phyloP scores from a whole-genome alignment of 2,113 vertebrate species.

The Hystrix brachyura region DNA sequence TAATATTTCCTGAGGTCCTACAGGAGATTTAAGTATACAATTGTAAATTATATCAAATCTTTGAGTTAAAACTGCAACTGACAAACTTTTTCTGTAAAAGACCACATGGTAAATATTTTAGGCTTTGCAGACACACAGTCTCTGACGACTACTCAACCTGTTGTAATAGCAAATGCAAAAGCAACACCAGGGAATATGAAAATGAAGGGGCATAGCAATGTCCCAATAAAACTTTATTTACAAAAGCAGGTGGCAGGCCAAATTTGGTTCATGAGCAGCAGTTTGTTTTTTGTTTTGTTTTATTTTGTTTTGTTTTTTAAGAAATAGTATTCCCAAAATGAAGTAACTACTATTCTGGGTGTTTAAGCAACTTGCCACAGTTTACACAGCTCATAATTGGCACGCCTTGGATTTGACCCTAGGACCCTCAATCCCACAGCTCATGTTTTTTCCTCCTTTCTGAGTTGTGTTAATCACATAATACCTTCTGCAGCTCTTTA shows the following conservation, averaged over 20 bases:
- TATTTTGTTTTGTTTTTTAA: neutral
- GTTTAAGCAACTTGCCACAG: neutral
- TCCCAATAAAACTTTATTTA: conserved; percentile 33
- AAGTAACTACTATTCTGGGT: neutral
- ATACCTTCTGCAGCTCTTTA: neutral
- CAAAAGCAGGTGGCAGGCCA: neutral
- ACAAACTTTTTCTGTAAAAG: neutral
- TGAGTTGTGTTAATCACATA: neutral
- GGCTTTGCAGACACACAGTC: neutral
- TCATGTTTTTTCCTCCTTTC: neutral
- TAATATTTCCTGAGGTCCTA: neutral
- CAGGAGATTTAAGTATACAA: neutral
- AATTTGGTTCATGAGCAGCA: neutral
- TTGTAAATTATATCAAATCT: neutral
- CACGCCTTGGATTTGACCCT: neutral
- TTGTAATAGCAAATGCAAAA: neutral
- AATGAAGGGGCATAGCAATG: neutral
- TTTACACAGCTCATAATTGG: neutral
- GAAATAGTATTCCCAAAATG: neutral
- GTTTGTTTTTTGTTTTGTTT: neutral
- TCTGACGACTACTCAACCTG: conserved; percentile 31
- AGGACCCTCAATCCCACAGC: neutral
- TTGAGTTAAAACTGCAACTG: neutral
- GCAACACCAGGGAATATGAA: neutral
- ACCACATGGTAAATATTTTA: neutral